Conservation (phyloP, 2,888 invertebrate genomes). For the Lobophora halterata region DNA sequence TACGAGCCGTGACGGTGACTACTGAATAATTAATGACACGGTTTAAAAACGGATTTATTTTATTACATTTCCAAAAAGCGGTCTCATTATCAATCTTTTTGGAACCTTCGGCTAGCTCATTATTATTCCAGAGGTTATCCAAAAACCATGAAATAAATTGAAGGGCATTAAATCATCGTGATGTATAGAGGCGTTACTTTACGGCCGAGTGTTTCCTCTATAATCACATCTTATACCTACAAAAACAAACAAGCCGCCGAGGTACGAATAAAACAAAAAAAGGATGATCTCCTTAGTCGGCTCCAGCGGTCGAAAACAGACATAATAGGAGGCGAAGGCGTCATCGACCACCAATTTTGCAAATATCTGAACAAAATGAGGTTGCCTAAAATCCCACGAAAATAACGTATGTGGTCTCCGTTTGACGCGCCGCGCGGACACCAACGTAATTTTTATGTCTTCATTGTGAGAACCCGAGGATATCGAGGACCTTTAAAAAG, state of each 20-base stretch:
- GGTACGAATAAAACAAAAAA: slow-evolving; percentile 46
- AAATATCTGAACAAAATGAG: slow-evolving; percentile 51
- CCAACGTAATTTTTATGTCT: slow-evolving; percentile 75
- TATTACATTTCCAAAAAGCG: slow-evolving; percentile 14
- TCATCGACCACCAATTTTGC: slow-evolving; percentile 75
- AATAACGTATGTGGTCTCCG: slow-evolving; percentile 72
- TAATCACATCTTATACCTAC: slow-evolving; percentile 69
- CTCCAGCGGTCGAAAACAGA: slow-evolving; percentile 59
- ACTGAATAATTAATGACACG: slow-evolving; percentile 17
- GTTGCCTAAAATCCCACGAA: slow-evolving; percentile 56
- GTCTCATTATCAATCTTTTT: slow-evolving; percentile 10
- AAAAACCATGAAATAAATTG: slow-evolving; percentile 5
- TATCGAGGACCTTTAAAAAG: slow-evolving; percentile 48
- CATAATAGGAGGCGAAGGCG: slow-evolving; percentile 76
- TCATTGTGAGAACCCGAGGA: slow-evolving; percentile 70
- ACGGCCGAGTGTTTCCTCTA: slow-evolving; percentile 58
- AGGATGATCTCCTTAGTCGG: slow-evolving; percentile 57
- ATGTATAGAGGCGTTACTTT: slow-evolving; percentile 29
- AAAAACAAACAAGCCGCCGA: slow-evolving; percentile 73
- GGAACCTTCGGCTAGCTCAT: slow-evolving; percentile 1
- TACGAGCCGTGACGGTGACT: slow-evolving; percentile 17
- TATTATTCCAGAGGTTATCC: slow-evolving; percentile 8
- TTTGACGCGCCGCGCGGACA: slow-evolving; percentile 66
- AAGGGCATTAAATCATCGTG: slow-evolving; percentile 21
- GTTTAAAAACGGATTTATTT: slow-evolving; percentile 16